phyloP scores from a whole-genome alignment of 2,113 vertebrate genomes.

The Menidia beryllina region DNA sequence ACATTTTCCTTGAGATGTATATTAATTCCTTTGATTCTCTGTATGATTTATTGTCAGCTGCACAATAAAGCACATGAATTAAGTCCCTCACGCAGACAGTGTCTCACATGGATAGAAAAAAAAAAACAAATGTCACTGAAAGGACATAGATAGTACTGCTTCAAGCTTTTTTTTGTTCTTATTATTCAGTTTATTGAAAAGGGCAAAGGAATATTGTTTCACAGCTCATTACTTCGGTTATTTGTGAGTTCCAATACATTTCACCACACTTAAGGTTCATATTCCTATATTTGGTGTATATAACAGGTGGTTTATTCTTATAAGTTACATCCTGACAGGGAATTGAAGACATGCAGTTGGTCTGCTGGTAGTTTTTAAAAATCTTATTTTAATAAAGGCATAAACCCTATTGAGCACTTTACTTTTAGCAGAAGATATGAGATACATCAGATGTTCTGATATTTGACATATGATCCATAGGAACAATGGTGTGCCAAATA shows the following conservation, averaged over 20 bases:
- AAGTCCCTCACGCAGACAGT: constrained; percentile 59
- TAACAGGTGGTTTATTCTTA: constrained; percentile 5
- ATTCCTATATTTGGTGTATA: constrained; percentile 9
- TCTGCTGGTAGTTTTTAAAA: constrained; percentile 13
- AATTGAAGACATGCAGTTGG: constrained; percentile 20
- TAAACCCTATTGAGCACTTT: not conserved
- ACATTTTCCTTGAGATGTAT: constrained; percentile 78
- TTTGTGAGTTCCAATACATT: constrained; percentile 21
- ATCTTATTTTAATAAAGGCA: constrained; percentile 34
- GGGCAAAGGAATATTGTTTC: constrained; percentile 19
- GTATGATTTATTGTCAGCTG: constrained; percentile 80
- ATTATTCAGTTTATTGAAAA: constrained; percentile 39
- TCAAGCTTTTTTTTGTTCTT: constrained; percentile 41
- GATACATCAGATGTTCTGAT: not conserved
- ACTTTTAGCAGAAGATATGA: not conserved
- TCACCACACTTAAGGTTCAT: not conserved
- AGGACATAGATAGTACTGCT: constrained; percentile 23
- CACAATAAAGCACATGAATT: constrained; percentile 76
- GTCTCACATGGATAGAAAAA: constrained; percentile 36
- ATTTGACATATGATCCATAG: not conserved
- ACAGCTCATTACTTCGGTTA: constrained; percentile 27
- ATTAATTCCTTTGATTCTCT: constrained; percentile 79
- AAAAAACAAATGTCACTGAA: constrained; percentile 17
- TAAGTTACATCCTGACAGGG: not conserved
- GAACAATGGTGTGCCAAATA: not conserved